A percentile compares a stretch with the other conserved stretches of the same genome.
These are phyloP conservation scores for Papilio polytes DNA, from an alignment of 1,140 invertebrate genomes.

Conservation along the genomic window DNA sequence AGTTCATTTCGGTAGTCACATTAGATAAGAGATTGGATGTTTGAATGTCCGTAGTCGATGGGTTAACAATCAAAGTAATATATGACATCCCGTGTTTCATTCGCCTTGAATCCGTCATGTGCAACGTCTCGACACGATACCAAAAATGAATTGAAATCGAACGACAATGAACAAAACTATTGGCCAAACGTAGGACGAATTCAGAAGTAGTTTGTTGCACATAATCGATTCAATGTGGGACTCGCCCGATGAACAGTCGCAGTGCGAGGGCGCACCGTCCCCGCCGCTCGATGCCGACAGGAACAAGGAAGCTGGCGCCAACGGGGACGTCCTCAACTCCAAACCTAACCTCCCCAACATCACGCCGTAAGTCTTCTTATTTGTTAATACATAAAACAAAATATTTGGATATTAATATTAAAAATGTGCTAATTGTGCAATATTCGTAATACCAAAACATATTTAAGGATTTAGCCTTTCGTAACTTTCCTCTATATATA, in stretches of 20 bases:
- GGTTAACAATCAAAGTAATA: conserved; percentile 81
- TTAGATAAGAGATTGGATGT: conserved; percentile 79
- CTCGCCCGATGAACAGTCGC: conserved; percentile 84
- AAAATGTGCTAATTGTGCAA: not conserved
- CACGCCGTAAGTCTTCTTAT: conserved; percentile 70
- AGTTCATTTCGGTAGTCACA: conserved; percentile 71
- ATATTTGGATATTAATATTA: not conserved
- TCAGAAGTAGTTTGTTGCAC: conserved; percentile 85
- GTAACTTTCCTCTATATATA: too few species aligned
- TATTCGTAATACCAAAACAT: too few species aligned
- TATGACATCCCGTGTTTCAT: conserved; percentile 84
- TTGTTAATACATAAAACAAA: conserved; percentile 2
- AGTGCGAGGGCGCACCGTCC: conserved; percentile 78
- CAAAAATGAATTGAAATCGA: conserved; percentile 64
- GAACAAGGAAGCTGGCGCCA: conserved; percentile 75
- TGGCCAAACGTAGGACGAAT: conserved; percentile 80
- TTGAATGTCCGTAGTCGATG: conserved; percentile 81
- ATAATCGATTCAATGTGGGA: conserved; percentile 86
- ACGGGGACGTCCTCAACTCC: conserved; percentile 78
- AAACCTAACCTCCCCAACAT: conserved; percentile 71
- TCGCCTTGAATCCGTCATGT: conserved; percentile 84
- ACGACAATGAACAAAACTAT: conserved; percentile 59
- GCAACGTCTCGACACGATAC: conserved; percentile 75
- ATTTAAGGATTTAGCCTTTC: not conserved
- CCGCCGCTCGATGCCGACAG: conserved; percentile 75